These are phyloP conservation scores for Acrobasis consociella DNA, from an alignment of 2,888 invertebrate species.

Conservation along the genomic window DNA sequence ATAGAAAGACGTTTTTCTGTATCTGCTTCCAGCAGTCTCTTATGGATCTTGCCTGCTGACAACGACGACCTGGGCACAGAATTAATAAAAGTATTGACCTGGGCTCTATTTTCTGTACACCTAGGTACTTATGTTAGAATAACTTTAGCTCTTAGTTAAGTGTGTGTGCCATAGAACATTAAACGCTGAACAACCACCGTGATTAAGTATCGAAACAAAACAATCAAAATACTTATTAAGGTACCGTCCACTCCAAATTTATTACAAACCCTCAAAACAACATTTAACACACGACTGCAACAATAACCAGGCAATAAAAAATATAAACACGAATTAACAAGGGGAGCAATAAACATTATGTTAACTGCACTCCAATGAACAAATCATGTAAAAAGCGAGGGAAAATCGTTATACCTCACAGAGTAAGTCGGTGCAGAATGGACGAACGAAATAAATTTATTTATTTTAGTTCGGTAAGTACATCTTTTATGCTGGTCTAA, in stretches of 20 bases:
- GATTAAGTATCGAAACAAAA: neutral
- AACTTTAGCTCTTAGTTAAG: no score
- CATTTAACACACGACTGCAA: slow-evolving; percentile 16
- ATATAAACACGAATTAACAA: slow-evolving; percentile 37
- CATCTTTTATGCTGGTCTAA: no score
- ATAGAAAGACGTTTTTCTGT: no score
- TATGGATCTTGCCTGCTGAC: no score
- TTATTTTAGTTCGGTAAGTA: no score
- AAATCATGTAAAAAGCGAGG: slow-evolving; percentile 58
- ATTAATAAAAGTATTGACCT: no score
- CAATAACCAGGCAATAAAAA: slow-evolving; percentile 32
- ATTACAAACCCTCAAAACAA: slow-evolving; percentile 12
- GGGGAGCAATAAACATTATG: slow-evolving; percentile 42
- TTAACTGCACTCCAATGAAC: slow-evolving; percentile 60
- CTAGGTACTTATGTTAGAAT: no score
- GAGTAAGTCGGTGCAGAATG: slow-evolving; percentile 32
- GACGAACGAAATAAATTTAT: neutral
- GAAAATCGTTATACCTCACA: slow-evolving; percentile 50
- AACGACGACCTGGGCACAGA: no score
- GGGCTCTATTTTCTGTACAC: no score
- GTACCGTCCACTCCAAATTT: slow-evolving; percentile 24
- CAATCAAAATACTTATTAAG: slow-evolving; percentile 15
- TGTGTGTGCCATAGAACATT: neutral
- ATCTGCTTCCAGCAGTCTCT: no score
- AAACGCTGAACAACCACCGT: neutral